Evolutionary conservation across 2,888 invertebrate species (phyloP).

Genomic region (Clivina fossor): DNA sequence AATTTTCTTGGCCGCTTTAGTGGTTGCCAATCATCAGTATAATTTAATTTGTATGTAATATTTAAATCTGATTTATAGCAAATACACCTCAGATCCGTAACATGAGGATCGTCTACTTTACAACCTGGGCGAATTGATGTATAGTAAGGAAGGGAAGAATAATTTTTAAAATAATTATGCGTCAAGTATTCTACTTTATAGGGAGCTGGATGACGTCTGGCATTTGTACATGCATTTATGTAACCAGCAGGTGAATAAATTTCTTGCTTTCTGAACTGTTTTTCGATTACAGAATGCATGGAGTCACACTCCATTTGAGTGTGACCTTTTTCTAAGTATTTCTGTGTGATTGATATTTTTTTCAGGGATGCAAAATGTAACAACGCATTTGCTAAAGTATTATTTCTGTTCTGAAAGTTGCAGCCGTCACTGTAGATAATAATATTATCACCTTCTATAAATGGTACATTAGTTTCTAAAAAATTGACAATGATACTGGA

Average conservation of each 20-base stretch:
- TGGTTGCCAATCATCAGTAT: too few species aligned
- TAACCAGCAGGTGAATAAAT: conserved; percentile 38
- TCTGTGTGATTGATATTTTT: conserved; percentile 41
- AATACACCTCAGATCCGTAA: too few species aligned
- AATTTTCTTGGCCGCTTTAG: too few species aligned
- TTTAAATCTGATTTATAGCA: too few species aligned
- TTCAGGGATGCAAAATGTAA: conserved; percentile 37
- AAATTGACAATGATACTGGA: conserved; percentile 16
- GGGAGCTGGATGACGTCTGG: conserved; percentile 34
- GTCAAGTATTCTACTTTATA: conserved; percentile 38
- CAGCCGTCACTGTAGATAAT: conserved; percentile 44
- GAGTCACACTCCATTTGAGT: conserved; percentile 45
- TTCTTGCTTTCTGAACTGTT: conserved; percentile 34
- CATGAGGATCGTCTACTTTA: too few species aligned
- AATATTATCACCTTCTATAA: conserved; percentile 29
- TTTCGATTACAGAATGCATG: conserved; percentile 43
- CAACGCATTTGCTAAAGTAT: conserved; percentile 41
- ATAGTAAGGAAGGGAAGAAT: too few species aligned
- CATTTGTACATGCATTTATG: conserved; percentile 36
- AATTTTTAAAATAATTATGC: too few species aligned
- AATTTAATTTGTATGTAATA: too few species aligned
- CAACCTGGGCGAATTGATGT: too few species aligned
- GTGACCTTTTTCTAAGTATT: conserved; percentile 43
- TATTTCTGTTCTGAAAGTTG: conserved; percentile 43
- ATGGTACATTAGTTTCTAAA: conserved; percentile 3